Base-by-base conservation (phyloP, 2,888 invertebrate species). In the Trisateles emortualis region DNA sequence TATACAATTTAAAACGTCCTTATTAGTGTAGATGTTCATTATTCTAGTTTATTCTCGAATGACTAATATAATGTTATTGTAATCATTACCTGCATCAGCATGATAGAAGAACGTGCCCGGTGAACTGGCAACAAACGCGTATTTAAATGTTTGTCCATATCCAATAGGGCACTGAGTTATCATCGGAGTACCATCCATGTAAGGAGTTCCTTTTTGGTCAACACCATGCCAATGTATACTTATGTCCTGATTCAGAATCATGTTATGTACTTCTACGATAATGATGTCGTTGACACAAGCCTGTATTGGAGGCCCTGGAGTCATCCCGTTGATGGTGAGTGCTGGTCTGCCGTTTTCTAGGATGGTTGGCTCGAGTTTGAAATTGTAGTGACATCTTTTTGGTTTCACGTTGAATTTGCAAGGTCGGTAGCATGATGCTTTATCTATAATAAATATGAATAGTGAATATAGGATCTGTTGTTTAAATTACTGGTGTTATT, bases 191-290 rank as follows among this genome's bases (percentile, higher is more conserved):
- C 96, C 96, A 67, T 96, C 96, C 96, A 96, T 96, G 72, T 93
- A 95, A 0, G 96, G 96, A 1, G 95, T 94, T 22, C 94, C 94
- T 70, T 92, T 84, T 81, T 95, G 94, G 22, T 89, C 87, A 3
- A 93, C 52, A 0, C 97, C 97, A 74, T 96, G 95, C 96, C 97
- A 97, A 78, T 97, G 97, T 8, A 97, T 89, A 5, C 95, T 93
- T 0, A 95, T 83, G 43, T 95, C 95, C 74, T 95, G 94, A 19
- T 95, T 95, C 0, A 95, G 94, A 47, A 97, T 87, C 69, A 94
- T 94, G 75, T 97, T 97, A 43, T 94, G 90, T 0, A 97, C 95
- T 78, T 96, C 96, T 0, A 96, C 95, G 0, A 96, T 92, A 1
- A 97, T 88, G 29, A 95, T 94, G 74, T 97, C 97, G 69, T 96